Evolutionary conservation across 2,888 invertebrate genomes (phyloP).

Genomic region (Andrena fulva): DNA sequence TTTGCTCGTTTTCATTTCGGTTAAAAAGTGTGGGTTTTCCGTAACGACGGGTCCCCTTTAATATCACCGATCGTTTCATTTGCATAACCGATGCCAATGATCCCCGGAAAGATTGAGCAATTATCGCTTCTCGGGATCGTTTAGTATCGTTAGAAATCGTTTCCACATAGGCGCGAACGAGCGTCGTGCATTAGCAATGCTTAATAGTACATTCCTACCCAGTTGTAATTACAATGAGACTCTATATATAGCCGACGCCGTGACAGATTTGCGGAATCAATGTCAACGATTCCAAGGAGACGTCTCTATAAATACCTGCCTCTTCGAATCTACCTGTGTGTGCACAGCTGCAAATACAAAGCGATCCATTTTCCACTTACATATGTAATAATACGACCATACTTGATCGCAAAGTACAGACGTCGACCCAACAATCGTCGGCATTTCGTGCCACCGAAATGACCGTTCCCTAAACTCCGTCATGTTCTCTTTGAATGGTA

Average conservation of each 20-base stretch:
- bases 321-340: constrained; percentile 4
- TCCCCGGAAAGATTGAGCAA: constrained; percentile 25
- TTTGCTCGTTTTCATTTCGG: not conserved
- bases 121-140: constrained; percentile 23
- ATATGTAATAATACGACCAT: not conserved
- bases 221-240: constrained; percentile 61
- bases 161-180: constrained; percentile 12
- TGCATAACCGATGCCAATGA: constrained; percentile 22
- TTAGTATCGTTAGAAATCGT: constrained; percentile 21
- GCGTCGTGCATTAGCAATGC: constrained; percentile 56
- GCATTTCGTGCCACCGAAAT: not conserved
- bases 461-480: not conserved
- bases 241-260: constrained; percentile 63
- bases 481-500: not conserved
- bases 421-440: constrained; percentile 7
- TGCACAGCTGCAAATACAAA: constrained; percentile 20
- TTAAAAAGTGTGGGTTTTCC: not conserved
- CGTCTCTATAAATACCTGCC: constrained; percentile 56
- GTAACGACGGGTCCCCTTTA: not conserved
- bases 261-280: constrained; percentile 66
- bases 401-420: not conserved
- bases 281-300: constrained; percentile 68
- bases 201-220: constrained; percentile 50
- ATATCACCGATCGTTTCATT: not conserved
- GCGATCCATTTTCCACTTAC: constrained; percentile 4